Percentiles rank a stretch among this genome's conserved stretches.
Conservation (phyloP, 2,888 invertebrate genomes). For the Dicranocentrus wangi region DNA sequence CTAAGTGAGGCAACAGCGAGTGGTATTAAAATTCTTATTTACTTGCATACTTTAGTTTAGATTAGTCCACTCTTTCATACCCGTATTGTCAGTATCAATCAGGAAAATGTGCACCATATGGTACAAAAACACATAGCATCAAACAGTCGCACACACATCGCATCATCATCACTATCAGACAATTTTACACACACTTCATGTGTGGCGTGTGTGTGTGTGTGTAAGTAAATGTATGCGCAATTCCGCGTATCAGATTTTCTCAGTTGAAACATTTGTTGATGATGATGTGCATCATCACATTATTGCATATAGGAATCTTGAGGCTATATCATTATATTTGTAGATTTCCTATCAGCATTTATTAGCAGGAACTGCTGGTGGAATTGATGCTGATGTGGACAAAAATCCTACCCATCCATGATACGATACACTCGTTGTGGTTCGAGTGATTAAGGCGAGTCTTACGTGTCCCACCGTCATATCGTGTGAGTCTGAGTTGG, state of each 20-base stretch:
- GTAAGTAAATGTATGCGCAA: slow-evolving; percentile 13
- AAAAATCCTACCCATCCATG: not conserved
- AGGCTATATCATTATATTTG: too few relatives aligned
- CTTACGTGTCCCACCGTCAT: slow-evolving; percentile 9
- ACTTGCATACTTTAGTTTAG: too few relatives aligned
- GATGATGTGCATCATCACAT: not conserved
- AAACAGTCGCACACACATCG: slow-evolving; percentile 42
- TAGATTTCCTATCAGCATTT: too few relatives aligned
- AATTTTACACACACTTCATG: not conserved
- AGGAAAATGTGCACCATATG: slow-evolving; percentile 42
- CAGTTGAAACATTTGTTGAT: slow-evolving; percentile 19
- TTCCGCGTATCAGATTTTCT: slow-evolving; percentile 42
- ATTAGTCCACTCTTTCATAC: not conserved
- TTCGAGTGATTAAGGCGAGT: not conserved
- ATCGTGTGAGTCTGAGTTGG: not conserved
- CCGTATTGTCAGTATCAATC: not conserved
- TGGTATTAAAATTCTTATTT: too few relatives aligned
- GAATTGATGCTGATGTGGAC: slow-evolving; percentile 11
- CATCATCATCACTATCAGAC: slow-evolving; percentile 40
- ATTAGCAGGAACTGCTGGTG: not conserved
- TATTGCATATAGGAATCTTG: not conserved
- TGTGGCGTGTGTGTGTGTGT: not conserved
- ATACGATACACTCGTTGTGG: not conserved
- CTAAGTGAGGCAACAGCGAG: not conserved
- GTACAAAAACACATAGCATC: slow-evolving; percentile 22